These are phyloP conservation scores for Halichoeres trimaculatus DNA, from an alignment of 2,113 vertebrate species.

Conservation along the genomic window DNA sequence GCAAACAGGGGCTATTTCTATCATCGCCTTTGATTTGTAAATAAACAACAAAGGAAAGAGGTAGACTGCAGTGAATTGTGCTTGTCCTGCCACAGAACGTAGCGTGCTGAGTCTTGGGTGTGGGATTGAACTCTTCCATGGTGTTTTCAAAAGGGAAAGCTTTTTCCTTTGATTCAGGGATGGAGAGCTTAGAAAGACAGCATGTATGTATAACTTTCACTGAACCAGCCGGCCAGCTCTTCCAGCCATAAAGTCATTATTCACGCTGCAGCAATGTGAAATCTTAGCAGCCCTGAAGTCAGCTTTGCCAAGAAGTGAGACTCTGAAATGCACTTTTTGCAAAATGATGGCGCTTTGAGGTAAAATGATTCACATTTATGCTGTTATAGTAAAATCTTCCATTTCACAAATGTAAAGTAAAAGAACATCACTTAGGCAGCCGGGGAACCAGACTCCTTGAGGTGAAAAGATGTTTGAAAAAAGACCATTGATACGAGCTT, in stretches of 20 bases:
- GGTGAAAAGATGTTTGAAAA: not conserved
- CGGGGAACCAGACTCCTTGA: not conserved
- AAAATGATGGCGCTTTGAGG: slow-evolving; percentile 10
- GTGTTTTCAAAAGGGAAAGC: slow-evolving; percentile 41
- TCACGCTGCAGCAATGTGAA: slow-evolving; percentile 44
- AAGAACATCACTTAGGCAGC: not conserved
- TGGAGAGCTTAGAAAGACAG: slow-evolving; percentile 12
- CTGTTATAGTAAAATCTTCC: slow-evolving; percentile 9
- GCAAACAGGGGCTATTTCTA: slow-evolving; percentile 27
- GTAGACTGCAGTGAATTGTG: slow-evolving; percentile 1
- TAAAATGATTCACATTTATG: slow-evolving; percentile 20
- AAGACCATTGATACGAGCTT: not conserved
- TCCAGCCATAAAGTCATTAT: slow-evolving; percentile 51
- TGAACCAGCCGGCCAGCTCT: slow-evolving; percentile 26
- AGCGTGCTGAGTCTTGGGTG: slow-evolving; percentile 28
- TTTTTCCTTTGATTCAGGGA: slow-evolving; percentile 44
- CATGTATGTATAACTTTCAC: slow-evolving; percentile 30
- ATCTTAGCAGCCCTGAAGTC: slow-evolving; percentile 39
- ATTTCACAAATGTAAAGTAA: slow-evolving; percentile 26
- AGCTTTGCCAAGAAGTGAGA: slow-evolving; percentile 35
- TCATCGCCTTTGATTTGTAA: slow-evolving; percentile 50
- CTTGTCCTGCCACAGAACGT: slow-evolving; percentile 24
- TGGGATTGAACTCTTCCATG: slow-evolving; percentile 26
- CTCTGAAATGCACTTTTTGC: slow-evolving; percentile 28
- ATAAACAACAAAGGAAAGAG: slow-evolving; percentile 57